Evolutionary conservation across 2,888 invertebrate genomes (phyloP).

Genomic region (Chrysolina haemoptera): DNA sequence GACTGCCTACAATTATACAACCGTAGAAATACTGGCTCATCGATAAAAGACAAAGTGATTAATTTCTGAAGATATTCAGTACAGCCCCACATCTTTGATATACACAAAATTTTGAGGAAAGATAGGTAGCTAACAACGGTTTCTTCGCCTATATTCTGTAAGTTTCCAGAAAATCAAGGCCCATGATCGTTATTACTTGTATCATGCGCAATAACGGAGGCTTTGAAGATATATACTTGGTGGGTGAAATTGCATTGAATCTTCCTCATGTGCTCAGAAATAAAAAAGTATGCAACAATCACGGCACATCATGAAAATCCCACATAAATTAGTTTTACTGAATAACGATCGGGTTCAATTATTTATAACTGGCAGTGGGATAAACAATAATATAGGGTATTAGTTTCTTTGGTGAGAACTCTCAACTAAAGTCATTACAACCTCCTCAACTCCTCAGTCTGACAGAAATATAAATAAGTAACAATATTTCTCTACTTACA

Average conservation of each 20-base stretch:
- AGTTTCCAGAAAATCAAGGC: neutral
- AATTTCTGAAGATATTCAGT: conserved; percentile 10
- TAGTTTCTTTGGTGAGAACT: conserved; percentile 19
- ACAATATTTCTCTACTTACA: conserved; percentile 52
- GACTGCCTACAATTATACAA: conserved; percentile 65
- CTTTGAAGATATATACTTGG: neutral
- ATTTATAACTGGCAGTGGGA: conserved; percentile 56
- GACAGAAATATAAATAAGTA: conserved; percentile 46
- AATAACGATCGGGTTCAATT: conserved; percentile 9
- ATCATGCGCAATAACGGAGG: conserved; percentile 5
- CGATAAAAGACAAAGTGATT: conserved; percentile 60
- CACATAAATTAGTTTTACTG: conserved; percentile 42
- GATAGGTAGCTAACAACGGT: neutral
- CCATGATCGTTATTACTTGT: conserved; percentile 2
- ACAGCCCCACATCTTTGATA: conserved; percentile 16
- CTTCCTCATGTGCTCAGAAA: conserved; percentile 11
- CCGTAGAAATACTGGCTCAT: conserved; percentile 68
- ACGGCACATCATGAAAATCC: conserved; percentile 36
- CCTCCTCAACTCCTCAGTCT: conserved; percentile 27
- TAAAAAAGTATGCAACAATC: conserved; percentile 11
- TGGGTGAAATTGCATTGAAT: conserved; percentile 3
- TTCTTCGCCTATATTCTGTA: neutral
- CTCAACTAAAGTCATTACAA: conserved; percentile 29
- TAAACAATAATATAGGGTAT: conserved; percentile 47
- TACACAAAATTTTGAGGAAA: neutral